Conservation (phyloP, 2,888 invertebrate species). For the Pterostichus madidus region DNA sequence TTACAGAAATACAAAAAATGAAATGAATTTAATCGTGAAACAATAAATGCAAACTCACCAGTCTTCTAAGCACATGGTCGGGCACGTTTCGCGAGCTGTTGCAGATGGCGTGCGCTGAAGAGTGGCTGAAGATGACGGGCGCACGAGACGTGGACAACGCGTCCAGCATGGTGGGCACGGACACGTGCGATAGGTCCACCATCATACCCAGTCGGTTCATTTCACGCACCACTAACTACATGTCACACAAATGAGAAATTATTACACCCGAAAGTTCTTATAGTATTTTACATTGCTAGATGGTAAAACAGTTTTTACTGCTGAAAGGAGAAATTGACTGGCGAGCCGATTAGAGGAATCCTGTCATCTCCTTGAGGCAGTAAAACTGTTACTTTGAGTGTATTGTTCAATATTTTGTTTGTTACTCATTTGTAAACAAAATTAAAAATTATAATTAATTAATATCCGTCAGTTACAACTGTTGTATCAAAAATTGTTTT, state of each 20-base stretch:
- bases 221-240: constrained; percentile 79
- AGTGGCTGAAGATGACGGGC: constrained; percentile 82
- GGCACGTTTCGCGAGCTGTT: constrained; percentile 81
- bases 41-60: constrained; percentile 74
- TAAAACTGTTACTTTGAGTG: too few species aligned
- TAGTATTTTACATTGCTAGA: too few species aligned
- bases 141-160: constrained; percentile 78
- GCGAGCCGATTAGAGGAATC: too few species aligned
- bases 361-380: too few species aligned
- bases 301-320: too few species aligned
- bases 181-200: constrained; percentile 81
- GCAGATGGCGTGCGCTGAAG: constrained; percentile 80
- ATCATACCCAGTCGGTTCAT: constrained; percentile 83
- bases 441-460: too few species aligned
- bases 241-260: background rate
- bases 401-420: too few species aligned
- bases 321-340: too few species aligned
- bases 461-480: too few species aligned
- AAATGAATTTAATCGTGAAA: background rate
- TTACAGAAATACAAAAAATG: background rate
- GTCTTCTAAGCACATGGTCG: constrained; percentile 79
- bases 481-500: too few species aligned
- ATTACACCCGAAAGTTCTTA: background rate
- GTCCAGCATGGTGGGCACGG: constrained; percentile 80
- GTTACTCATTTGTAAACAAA: too few species aligned